These are phyloP conservation scores for Achatina immaculata DNA, from an alignment of 1,140 invertebrate genomes.

Conservation along the genomic window DNA sequence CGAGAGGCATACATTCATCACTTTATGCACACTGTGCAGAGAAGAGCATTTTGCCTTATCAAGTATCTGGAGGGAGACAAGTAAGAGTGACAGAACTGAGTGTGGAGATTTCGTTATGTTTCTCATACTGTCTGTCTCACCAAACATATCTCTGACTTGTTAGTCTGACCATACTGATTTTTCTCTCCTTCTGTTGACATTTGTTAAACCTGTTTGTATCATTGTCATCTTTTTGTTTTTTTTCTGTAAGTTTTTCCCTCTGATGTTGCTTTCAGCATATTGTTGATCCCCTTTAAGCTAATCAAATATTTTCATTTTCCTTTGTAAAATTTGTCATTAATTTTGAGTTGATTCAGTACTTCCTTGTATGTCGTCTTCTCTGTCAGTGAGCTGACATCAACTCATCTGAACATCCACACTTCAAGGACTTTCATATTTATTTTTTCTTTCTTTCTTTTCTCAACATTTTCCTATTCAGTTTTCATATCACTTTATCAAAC, in stretches of 20 bases:
- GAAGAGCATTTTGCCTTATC: constrained; percentile 59
- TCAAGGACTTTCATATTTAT: no score
- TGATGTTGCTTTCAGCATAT: neutral
- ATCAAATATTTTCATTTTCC: no score
- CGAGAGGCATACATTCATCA: constrained; percentile 57
- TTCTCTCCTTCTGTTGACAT: neutral
- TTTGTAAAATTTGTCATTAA: neutral
- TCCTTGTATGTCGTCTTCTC: no score
- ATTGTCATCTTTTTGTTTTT: neutral
- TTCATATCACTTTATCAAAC: no score
- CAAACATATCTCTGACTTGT: neutral
- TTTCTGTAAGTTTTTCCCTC: neutral
- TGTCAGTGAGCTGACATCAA: no score
- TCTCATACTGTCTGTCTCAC: neutral
- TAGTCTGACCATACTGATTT: no score
- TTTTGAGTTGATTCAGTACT: no score
- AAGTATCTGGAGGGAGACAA: constrained; percentile 61
- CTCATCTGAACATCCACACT: no score
- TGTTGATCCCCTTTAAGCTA: no score
- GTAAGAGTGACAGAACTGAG: constrained; percentile 51
- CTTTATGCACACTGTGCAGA: constrained; percentile 56
- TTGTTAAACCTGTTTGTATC: neutral
- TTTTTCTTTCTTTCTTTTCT: no score
- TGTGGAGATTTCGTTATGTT: neutral
- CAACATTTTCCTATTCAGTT: no score